Evolutionary conservation across 2,888 invertebrate species (phyloP), one percentile per base, ranked within the genome.

Genomic region (Rhagonycha lutea): DNA sequence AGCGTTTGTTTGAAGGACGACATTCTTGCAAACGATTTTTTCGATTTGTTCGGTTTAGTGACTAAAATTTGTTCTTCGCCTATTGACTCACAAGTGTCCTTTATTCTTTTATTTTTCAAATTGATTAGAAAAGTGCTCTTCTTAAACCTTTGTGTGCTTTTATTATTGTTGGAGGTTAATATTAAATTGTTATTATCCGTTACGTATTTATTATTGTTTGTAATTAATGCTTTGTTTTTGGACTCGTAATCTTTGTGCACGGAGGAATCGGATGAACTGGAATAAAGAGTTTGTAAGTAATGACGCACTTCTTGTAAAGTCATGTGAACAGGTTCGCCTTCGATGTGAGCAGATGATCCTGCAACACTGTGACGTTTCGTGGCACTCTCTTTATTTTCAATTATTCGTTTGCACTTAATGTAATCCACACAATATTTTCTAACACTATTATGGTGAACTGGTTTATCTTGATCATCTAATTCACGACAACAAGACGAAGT

Each of bases 231-330:
- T 65, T 83, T 75, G 71, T 82, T 80, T 79, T 83, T 77, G 26
- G 61, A 29, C 11, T 84, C 68, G 70, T 88, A 88, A 61, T 90
- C 89, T 85, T 89, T 88, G 78, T 89, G 87, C 78, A 90, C 90
- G 69, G 89, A 90, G 29, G 93, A 93, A 84, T 94, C 93, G 83
- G 93, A 93, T 68, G 93, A 92, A 86, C 93, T 93, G 47, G 95
- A 94, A 86, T 95, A 95, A 63, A 96, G 89, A 8, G 94, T 95
- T 81, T 95, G 94, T 83, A 96, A 90, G 86, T 95, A 95, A 83
- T 94, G 94, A 79, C 95, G 91, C 84, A 96, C 95, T 88, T 96
- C 95, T 82, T 94, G 93, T 74, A 96, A 88, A 10, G 96, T 95
- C 92, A 96, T 93, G 86, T 96, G 96, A 79, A 95, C 91, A 2